These are phyloP conservation scores for Sarcophaga caerulescens DNA, from an alignment of 2,888 invertebrate species.

Conservation along the genomic window DNA sequence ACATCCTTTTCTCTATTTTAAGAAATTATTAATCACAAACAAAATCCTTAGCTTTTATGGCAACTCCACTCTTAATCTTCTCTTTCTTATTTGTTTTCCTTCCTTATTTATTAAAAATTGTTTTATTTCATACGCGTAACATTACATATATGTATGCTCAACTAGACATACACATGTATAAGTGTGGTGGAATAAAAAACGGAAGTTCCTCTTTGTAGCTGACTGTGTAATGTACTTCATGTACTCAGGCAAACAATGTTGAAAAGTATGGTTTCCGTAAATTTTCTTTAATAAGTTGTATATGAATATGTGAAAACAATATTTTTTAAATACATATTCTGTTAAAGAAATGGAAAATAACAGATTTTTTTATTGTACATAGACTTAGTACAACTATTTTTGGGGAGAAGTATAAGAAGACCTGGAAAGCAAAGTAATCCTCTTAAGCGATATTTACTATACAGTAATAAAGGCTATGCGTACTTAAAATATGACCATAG, in stretches of 20 bases:
- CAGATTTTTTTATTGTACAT: no score
- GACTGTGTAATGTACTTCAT: not conserved
- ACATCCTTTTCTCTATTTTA: not conserved
- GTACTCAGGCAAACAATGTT: constrained; percentile 22
- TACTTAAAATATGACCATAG: no score
- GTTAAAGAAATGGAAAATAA: not conserved
- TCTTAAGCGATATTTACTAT: no score
- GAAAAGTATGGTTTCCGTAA: constrained; percentile 6
- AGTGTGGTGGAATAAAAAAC: constrained; percentile 32
- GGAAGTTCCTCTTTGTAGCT: constrained; percentile 39
- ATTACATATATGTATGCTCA: no score
- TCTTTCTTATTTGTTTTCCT: not conserved
- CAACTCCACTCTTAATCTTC: not conserved
- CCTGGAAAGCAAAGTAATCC: no score
- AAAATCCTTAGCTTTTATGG: constrained; percentile 23
- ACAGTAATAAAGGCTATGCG: no score
- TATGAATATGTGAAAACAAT: not conserved
- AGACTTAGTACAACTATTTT: no score
- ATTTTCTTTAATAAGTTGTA: not conserved
- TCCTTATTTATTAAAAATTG: not conserved
- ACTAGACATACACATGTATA: not conserved
- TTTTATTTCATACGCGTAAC: no score
- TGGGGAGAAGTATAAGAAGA: no score
- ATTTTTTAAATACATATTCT: constrained; percentile 24
- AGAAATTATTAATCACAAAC: constrained; percentile 46